Evolutionary conservation across 2,888 invertebrate genomes (phyloP).

Genomic region (Augochlorella aurata): DNA sequence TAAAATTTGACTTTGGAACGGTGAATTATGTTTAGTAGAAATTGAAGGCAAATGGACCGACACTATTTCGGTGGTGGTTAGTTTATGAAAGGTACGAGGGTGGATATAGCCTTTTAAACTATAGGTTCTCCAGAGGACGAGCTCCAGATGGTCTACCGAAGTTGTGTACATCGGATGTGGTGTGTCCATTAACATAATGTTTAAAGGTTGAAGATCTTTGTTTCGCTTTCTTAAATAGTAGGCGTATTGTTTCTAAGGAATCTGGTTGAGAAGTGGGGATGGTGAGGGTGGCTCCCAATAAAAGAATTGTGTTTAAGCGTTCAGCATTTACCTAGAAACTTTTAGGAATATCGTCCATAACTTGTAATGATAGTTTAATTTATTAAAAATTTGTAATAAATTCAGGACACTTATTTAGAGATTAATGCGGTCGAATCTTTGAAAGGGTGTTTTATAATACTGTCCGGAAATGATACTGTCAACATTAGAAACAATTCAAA

Average conservation of each 20-base stretch:
- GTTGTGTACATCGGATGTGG: neutral
- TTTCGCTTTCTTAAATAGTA: neutral
- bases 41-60: too few relatives aligned
- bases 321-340: neutral
- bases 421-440: too few relatives aligned
- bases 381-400: neutral
- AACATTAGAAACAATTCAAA: too few relatives aligned
- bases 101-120: neutral
- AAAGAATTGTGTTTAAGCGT: neutral
- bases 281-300: neutral
- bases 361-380: neutral
- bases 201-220: neutral
- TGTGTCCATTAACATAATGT: neutral
- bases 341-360: neutral
- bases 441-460: too few relatives aligned
- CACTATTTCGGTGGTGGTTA: neutral
- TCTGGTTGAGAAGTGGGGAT: neutral
- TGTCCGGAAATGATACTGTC: too few relatives aligned
- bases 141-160: neutral
- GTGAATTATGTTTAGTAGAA: neutral
- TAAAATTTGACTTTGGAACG: neutral
- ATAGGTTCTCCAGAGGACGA: neutral
- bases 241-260: neutral
- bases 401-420: too few relatives aligned
- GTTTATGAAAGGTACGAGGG: neutral